These are phyloP conservation scores for Solea senegalensis DNA, from an alignment of 2,113 vertebrate species.

Conservation along the genomic window DNA sequence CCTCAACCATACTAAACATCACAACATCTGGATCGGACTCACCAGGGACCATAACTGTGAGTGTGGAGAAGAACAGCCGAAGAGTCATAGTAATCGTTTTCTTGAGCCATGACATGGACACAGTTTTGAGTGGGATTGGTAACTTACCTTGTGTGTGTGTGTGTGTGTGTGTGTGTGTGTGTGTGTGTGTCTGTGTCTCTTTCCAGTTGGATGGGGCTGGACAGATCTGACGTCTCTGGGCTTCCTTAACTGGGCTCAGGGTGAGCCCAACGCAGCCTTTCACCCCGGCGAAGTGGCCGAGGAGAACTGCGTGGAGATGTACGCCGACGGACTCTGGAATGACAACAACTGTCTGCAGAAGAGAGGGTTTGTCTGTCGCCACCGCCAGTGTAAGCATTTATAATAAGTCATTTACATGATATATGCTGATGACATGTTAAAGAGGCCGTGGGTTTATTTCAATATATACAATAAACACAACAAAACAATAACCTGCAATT, in stretches of 20 bases:
- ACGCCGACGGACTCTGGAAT: conserved; percentile 79
- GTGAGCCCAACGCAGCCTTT: conserved; percentile 73
- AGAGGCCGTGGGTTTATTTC: neutral
- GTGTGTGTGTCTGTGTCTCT: neutral
- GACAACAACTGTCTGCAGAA: conserved; percentile 81
- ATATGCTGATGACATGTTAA: neutral
- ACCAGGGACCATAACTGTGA: conserved; percentile 76
- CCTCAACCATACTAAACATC: conserved; percentile 69
- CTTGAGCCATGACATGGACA: neutral
- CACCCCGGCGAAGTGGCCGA: conserved; percentile 64
- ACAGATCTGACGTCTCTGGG: conserved; percentile 70
- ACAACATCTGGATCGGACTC: conserved; percentile 83
- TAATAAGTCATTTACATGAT: neutral
- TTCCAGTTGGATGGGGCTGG: conserved; percentile 81
- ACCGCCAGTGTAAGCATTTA: conserved; percentile 71
- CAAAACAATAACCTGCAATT: too few relatives aligned
- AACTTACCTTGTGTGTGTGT: neutral
- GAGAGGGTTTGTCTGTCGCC: conserved; percentile 78
- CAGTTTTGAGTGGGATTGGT: neutral
- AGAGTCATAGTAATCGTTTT: neutral
- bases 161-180: neutral
- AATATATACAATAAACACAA: too few relatives aligned
- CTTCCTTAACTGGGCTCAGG: conserved; percentile 80
- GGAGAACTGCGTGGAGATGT: conserved; percentile 84
- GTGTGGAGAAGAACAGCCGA: conserved; percentile 11